Percentiles rank a stretch among this genome's conserved stretches.
Conservation (phyloP, 2,888 invertebrate genomes). For the Ptilodon capucinus region DNA sequence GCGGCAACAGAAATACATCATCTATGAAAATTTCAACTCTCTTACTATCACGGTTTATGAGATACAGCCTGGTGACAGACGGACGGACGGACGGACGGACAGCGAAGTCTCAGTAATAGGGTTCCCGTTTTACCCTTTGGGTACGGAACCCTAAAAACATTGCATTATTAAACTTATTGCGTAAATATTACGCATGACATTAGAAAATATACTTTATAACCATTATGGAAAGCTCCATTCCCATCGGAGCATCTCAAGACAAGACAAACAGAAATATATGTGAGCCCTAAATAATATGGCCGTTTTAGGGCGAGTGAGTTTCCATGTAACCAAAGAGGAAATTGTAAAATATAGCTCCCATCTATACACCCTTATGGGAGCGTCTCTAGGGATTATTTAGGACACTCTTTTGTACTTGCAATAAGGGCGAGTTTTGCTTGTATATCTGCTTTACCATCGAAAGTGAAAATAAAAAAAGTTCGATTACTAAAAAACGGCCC, state of each 20-base stretch:
- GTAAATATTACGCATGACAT: too few species aligned
- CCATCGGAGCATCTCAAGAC: not conserved
- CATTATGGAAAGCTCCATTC: not conserved
- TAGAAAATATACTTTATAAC: not conserved
- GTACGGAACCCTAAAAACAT: too few species aligned
- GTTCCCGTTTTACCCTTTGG: too few species aligned
- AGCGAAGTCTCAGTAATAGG: too few species aligned
- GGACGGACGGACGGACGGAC: too few species aligned
- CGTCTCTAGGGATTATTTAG: constrained; percentile 12
- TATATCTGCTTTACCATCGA: not conserved
- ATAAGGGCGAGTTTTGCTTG: not conserved
- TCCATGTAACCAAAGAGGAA: constrained; percentile 36
- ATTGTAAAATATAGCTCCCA: constrained; percentile 46
- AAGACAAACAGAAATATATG: not conserved
- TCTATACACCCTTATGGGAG: constrained; percentile 36
- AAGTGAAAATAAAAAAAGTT: too few species aligned
- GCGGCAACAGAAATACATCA: too few species aligned
- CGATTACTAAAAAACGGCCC: too few species aligned
- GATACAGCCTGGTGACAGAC: too few species aligned
- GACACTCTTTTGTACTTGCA: constrained; percentile 6
- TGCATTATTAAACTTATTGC: too few species aligned
- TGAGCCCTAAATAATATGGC: constrained; percentile 7
- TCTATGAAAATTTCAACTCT: too few species aligned
- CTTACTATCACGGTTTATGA: too few species aligned
- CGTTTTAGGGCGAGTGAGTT: constrained; percentile 38